phyloP scores from a whole-genome alignment of 2,113 vertebrate species.

The Xenopus borealis region DNA sequence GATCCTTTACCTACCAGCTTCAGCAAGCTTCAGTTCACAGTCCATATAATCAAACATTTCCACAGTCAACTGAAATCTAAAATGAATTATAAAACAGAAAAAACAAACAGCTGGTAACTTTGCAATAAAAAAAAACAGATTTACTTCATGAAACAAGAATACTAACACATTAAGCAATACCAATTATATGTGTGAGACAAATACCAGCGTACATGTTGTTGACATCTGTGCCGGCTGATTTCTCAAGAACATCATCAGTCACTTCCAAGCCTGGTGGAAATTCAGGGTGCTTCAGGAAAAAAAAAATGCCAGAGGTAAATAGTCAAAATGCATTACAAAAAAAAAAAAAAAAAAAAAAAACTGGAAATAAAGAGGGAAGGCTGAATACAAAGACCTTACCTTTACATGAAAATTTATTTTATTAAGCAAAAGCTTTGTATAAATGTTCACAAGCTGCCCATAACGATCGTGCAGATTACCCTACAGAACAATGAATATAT shows the following conservation, averaged over 20 bases:
- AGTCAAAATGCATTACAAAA: not conserved
- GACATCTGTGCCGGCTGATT: constrained; percentile 83
- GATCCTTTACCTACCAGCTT: constrained; percentile 76
- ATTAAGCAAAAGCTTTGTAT: constrained; percentile 80
- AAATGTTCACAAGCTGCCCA: constrained; percentile 82
- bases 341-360: not conserved
- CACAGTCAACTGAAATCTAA: constrained; percentile 94
- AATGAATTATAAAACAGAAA: constrained; percentile 3
- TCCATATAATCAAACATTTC: constrained; percentile 99
- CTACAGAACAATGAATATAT: constrained; percentile 55
- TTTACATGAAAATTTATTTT: constrained; percentile 91
- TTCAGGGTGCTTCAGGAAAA: constrained; percentile 73
- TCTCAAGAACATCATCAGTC: constrained; percentile 86
- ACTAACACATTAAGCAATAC: no score
- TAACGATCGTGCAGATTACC: constrained; percentile 84
- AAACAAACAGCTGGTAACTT: no score
- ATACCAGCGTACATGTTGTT: constrained; percentile 86
- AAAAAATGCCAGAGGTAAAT: not conserved
- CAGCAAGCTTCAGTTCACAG: constrained; percentile 84
- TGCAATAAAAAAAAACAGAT: no score
- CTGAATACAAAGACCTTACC: constrained; percentile 61
- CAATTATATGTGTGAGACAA: not conserved
- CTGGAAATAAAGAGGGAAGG: no score
- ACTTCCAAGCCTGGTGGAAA: constrained; percentile 86
- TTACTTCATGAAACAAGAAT: no score